These are phyloP conservation scores for Protobothrops mucrosquamatus DNA, from an alignment of 2,113 vertebrate genomes.

Conservation along the genomic window DNA sequence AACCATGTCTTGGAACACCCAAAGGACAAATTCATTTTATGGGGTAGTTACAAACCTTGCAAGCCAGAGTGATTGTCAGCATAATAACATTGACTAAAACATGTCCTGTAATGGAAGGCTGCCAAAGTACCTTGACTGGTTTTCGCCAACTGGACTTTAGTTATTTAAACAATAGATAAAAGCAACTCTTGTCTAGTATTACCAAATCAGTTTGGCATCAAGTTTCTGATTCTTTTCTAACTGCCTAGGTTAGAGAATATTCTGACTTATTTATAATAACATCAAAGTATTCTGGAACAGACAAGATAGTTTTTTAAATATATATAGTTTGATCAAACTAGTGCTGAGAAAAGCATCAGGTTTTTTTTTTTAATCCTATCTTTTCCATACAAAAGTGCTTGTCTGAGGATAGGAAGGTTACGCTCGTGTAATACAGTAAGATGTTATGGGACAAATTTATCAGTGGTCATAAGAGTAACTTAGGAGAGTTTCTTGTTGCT, in stretches of 20 bases:
- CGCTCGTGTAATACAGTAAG: not conserved
- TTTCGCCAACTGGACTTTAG: not conserved
- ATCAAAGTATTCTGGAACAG: not conserved
- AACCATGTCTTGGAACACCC: not conserved
- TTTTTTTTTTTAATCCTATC: not conserved
- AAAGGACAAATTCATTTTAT: not conserved
- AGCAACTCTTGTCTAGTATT: not conserved
- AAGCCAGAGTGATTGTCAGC: not conserved
- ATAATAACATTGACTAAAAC: not conserved
- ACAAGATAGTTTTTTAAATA: not conserved
- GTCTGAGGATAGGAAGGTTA: not conserved
- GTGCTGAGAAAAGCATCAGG: not conserved
- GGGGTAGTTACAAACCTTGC: not conserved
- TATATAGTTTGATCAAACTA: not conserved
- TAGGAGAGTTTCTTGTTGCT: not conserved
- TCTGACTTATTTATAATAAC: not conserved
- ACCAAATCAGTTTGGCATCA: conserved; percentile 1
- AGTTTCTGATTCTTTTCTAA: not conserved
- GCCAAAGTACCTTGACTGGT: not conserved
- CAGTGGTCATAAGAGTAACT: not conserved
- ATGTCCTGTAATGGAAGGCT: not conserved
- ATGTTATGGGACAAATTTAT: not conserved
- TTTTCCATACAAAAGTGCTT: not conserved
- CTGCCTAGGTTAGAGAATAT: not conserved
- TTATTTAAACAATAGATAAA: not conserved